phyloP scores from a whole-genome alignment of 1,140 invertebrate genomes.

The Procambarus virginalis region DNA sequence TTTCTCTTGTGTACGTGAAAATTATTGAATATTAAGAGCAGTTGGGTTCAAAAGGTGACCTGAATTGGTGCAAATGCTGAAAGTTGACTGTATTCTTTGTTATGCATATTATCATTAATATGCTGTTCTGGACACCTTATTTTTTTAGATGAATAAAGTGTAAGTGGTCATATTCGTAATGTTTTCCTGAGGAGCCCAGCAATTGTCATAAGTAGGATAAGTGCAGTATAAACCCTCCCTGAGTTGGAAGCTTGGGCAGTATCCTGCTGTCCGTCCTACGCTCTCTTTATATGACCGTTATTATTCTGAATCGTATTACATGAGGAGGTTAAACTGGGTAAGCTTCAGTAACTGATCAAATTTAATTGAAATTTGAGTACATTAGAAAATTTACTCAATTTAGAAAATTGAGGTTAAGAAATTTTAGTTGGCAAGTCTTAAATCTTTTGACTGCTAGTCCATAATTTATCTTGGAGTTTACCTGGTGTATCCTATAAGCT shows the following conservation, averaged over 20 bases:
- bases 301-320: constrained; percentile 62
- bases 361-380: background rate
- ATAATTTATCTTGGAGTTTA: background rate
- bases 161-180: constrained; percentile 40
- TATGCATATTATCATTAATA: constrained; percentile 36
- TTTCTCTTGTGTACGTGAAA: constrained; percentile 19
- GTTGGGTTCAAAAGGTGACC: constrained; percentile 18
- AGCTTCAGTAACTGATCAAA: constrained; percentile 14
- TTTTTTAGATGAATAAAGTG: constrained; percentile 38
- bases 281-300: constrained; percentile 66
- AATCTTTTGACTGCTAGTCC: background rate
- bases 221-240: constrained; percentile 66
- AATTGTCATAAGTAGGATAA: constrained; percentile 54
- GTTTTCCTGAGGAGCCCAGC: constrained; percentile 61
- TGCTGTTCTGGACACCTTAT: constrained; percentile 22
- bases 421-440: background rate
- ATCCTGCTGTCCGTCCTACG: constrained; percentile 64
- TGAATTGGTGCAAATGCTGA: constrained; percentile 24
- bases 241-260: constrained; percentile 66
- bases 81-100: constrained; percentile 33
- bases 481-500: constrained; percentile 44
- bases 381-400: background rate
- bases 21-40: background rate
- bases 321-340: constrained; percentile 58
- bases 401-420: too few species aligned